Conservation (phyloP, 2,888 invertebrate species). For the Pseudoips prasinana region DNA sequence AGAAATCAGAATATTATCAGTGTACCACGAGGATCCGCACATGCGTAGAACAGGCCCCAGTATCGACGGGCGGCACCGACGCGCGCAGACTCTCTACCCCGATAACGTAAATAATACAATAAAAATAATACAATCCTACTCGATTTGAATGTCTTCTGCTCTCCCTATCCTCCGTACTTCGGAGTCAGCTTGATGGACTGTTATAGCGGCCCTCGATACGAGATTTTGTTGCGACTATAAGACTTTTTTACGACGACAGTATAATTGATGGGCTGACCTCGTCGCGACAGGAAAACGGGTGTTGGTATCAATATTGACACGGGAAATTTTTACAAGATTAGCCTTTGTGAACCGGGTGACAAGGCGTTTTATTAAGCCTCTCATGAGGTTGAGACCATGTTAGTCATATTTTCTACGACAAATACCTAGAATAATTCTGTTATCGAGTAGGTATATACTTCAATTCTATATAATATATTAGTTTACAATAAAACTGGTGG, state of each 20-base stretch:
- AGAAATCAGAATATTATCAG: slow-evolving; percentile 74
- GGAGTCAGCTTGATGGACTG: slow-evolving; percentile 36
- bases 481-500: too few species aligned
- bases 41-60: slow-evolving; percentile 55
- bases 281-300: slow-evolving; percentile 22
- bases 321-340: slow-evolving; percentile 10
- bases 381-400: too few species aligned
- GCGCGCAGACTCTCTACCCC: slow-evolving; percentile 63
- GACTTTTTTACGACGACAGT: slow-evolving; percentile 42
- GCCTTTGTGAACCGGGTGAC: neutral
- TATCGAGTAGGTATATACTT: too few species aligned
- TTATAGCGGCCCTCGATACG: slow-evolving; percentile 37
- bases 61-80: slow-evolving; percentile 61
- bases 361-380: neutral
- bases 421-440: too few species aligned
- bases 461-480: too few species aligned
- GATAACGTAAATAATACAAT: slow-evolving; percentile 72
- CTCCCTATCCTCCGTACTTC: slow-evolving; percentile 27
- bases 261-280: slow-evolving; percentile 49
- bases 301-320: slow-evolving; percentile 41
- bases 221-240: slow-evolving; percentile 33
- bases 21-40: slow-evolving; percentile 59
- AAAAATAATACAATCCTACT: slow-evolving; percentile 70
- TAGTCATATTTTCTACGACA: too few species aligned
- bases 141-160: slow-evolving; percentile 61